Conservation (phyloP, 2,888 invertebrate species). For the Chloroclystis v-ata region DNA sequence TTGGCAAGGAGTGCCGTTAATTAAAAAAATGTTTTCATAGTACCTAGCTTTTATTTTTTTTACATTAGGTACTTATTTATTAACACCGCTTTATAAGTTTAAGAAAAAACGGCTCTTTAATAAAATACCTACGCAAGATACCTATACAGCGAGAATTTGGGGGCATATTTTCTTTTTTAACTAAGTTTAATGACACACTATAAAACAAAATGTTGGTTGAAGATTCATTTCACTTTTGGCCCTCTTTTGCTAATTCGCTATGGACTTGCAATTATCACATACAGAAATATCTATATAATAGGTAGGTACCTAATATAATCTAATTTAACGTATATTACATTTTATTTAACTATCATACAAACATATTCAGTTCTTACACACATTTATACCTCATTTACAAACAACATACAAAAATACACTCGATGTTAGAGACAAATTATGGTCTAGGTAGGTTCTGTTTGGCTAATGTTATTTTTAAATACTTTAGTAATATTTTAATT, state of each 20-base stretch:
- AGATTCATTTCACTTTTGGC: conserved; percentile 5
- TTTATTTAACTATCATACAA: conserved; percentile 17
- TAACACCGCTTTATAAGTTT: too few relatives aligned
- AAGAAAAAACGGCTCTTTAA: too few relatives aligned
- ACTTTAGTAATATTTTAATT: too few relatives aligned
- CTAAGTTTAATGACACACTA: neutral
- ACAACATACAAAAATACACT: conserved; percentile 61
- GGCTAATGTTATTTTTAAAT: conserved; percentile 8
- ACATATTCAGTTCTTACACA: conserved; percentile 19
- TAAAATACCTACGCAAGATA: too few relatives aligned
- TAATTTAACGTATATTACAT: conserved; percentile 22
- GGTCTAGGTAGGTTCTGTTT: conserved; percentile 19
- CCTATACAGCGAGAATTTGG: conserved; percentile 9
- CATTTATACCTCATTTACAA: conserved; percentile 37
- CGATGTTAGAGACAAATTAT: conserved; percentile 14
- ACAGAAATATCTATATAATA: conserved; percentile 19
- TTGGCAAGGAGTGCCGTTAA: conserved; percentile 52
- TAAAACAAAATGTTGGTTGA: neutral
- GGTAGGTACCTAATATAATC: too few relatives aligned
- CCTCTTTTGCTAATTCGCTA: conserved; percentile 12
- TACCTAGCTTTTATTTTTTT: too few relatives aligned
- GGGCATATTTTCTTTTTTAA: conserved; percentile 10
- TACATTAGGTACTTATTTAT: too few relatives aligned
- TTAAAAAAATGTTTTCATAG: conserved; percentile 13
- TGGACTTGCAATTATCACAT: conserved; percentile 16